phyloP scores from a whole-genome alignment of 2,888 invertebrate species.

The Ariolimax columbianus region DNA sequence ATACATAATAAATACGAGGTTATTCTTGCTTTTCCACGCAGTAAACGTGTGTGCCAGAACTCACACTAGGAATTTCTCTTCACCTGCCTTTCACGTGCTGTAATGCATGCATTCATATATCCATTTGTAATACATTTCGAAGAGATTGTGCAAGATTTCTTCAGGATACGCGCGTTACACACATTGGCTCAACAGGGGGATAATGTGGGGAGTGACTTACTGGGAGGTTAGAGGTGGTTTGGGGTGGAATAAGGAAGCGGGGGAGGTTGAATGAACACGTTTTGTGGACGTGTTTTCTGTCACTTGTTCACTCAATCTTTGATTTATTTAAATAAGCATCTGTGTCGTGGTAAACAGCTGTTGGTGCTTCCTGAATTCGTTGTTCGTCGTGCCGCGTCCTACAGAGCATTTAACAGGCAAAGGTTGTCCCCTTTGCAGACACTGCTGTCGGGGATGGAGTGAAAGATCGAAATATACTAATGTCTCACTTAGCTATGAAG shows the following conservation, averaged over 20 bases:
- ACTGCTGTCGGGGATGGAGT: no score
- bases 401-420: no score
- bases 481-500: no score
- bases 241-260: not conserved
- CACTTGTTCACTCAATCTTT: not conserved
- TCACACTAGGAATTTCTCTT: not conserved
- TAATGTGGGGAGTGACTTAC: not conserved
- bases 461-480: no score
- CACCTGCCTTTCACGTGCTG: conserved; percentile 36
- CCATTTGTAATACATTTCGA: conserved; percentile 15
- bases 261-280: not conserved
- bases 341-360: not conserved
- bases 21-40: not conserved
- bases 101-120: conserved; percentile 39
- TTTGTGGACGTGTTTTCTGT: not conserved
- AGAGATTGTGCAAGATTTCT: not conserved
- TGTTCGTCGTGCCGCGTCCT: no score
- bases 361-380: no score
- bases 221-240: not conserved
- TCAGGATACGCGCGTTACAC: not conserved
- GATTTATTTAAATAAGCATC: not conserved
- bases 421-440: no score
- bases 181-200: not conserved
- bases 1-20: not conserved
- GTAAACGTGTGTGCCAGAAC: not conserved